Conservation (phyloP, 2,113 vertebrate species). For the Butorides virescens region DNA sequence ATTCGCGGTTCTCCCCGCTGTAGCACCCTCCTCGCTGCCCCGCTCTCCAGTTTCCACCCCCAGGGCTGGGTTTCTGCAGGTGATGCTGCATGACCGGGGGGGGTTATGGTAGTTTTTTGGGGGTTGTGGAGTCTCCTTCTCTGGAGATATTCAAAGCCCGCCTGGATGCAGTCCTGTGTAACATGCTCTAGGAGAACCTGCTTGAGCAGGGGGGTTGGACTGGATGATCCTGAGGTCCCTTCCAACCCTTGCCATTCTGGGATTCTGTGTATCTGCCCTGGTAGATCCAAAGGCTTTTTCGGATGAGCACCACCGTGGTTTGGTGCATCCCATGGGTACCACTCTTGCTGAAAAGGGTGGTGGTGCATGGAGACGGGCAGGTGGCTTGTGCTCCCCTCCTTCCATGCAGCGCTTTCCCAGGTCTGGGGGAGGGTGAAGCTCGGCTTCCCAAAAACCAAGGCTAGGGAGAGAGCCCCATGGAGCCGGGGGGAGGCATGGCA, state of each 20-base stretch:
- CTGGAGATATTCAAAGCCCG: too few species aligned
- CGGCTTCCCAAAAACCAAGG: background rate
- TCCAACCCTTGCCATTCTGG: too few species aligned
- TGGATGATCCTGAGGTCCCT: too few species aligned
- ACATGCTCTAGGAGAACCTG: too few species aligned
- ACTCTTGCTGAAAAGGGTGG: background rate
- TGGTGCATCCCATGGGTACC: background rate
- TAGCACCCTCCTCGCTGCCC: background rate
- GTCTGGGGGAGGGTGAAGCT: background rate
- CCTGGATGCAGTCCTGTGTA: too few species aligned
- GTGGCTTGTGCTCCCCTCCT: background rate
- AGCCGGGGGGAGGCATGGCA: background rate
- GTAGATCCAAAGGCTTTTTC: background rate
- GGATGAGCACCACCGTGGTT: fast-evolving
- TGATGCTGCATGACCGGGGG: too few species aligned
- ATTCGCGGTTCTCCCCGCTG: fast-evolving
- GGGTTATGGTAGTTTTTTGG: background rate
- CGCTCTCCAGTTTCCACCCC: background rate
- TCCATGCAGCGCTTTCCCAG: fast-evolving
- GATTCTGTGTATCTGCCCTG: background rate
- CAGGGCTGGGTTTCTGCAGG: background rate
- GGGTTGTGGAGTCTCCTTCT: too few species aligned
- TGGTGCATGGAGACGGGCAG: fast-evolving
- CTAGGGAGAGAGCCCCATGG: fast-evolving
- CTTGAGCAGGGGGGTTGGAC: too few species aligned